Base-by-base conservation (phyloP, 2,113 vertebrate genomes). In the Cairina moschata region DNA sequence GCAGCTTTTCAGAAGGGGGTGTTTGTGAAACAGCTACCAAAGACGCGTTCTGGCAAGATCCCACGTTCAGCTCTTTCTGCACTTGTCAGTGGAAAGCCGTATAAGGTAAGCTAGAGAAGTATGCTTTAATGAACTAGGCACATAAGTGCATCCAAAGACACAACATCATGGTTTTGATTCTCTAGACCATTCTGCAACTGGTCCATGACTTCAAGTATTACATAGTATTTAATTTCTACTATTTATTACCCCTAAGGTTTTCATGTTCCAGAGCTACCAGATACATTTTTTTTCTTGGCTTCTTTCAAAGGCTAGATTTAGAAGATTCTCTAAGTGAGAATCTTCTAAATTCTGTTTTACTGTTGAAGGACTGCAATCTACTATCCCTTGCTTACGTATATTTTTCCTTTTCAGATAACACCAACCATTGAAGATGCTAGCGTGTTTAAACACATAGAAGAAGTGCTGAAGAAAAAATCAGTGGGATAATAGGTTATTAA, bases 1-100 rank as follows among this genome's bases (percentile, higher is more conserved):
- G 99, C 99, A 50, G 99, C 99, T 54, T 99, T 99, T 87, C 98
- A 97, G 96, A 99, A 98, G 67, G 98, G 98, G 2, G 87, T 99
- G 28, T 99, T 99, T 91, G 99, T 99, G 54, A 96, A 93, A 10
- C 98, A 97, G 40, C 92, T 99, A 32, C 99, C 99, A 9, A 99
- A 99, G 97, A 99, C 99, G 0, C 99, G 99, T 63, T 99, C 99
- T 2, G 99, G 99, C 68, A 99, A 99, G 97, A 99, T 99, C 58
- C 99, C 99, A 8, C 98, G 99, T 36, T 98, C 99, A 8, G 85
- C 98, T 73, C 97, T 99, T 12, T 98, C 98, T 66, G 98, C 98
- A 17, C 97, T 99, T 17, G 97, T 99, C 90, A 99, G 99, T 90
- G 96, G 98, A 26, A 99, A 99, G 38, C 98, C 99, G 0, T 99